Evolutionary conservation across 2,113 vertebrate genomes (phyloP), one percentile per base, ranked within the genome.

Genomic region (Lichenostomus cassidix): DNA sequence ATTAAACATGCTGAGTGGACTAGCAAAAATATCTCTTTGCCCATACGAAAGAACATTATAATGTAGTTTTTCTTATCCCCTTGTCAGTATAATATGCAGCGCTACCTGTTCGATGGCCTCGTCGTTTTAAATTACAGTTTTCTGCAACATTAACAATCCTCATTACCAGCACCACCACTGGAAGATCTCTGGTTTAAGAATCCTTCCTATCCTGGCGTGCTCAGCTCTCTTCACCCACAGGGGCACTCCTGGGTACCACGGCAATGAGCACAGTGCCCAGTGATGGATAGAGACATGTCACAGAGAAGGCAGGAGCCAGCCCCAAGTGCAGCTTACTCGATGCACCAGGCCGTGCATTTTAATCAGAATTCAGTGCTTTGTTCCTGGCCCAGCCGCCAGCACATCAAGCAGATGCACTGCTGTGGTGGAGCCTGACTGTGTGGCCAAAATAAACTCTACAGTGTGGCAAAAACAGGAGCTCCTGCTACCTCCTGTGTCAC

Each of bases 71-170:
- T 94, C 95, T 95, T 71, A 75, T 79, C 88, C 85, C 71, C 86
- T 79, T 90, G 88, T 79, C 92, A 78, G 69, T 68, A 2, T 65
- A 90, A 92, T 79, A 92, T 12, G 71, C 86, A 87, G 86, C 3
- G 5, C 88, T 95, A 96, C 93, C 94, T 96, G 88, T 90, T 95
- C 35, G 53, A 92, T 92, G 83, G 88, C 83, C 90, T 90, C 90
- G 53, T 90, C 75, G 73, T 78, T 93, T 89, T 75, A 89, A 97
- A 90, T 89, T 75, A 92, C 83, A 74, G 60, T 93, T 96, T 96
- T 94, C 88, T 93, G 86, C 92, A 89, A 95, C 92, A 94, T 96
- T 94, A 93, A 84, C 58, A 16, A 68, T 37, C 27, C 73, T 92
- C 80, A 84, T 97, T 90, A 94, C 31, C 76, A 79, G 84, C 87